Percentiles rank a stretch among this genome's conserved stretches.
Evolutionary conservation across 2,888 invertebrate genomes (phyloP).

Genomic region (Chymomyza amoena): DNA sequence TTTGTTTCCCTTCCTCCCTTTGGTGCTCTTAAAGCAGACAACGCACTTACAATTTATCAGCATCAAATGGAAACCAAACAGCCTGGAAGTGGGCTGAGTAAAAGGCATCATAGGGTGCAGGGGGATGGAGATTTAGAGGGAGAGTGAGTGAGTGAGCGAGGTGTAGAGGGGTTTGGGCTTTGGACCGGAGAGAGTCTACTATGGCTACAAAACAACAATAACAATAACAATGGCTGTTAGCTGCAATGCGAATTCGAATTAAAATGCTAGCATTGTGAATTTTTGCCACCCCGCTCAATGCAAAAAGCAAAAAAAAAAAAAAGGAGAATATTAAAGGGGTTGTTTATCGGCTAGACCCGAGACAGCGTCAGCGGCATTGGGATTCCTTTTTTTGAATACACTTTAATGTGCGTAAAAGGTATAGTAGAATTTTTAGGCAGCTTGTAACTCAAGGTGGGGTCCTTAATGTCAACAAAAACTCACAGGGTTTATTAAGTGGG

Average conservation of each 20-base stretch:
- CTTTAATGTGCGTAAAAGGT: neutral
- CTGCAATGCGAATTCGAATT: slow-evolving; percentile 67
- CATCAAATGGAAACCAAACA: slow-evolving; percentile 71
- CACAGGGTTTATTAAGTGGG: too few species aligned
- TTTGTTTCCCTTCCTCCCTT: neutral
- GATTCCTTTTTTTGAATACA: neutral
- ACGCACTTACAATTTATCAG: slow-evolving; percentile 70
- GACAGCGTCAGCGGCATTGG: neutral
- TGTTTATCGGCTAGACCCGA: slow-evolving; percentile 5
- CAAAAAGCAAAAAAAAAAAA: neutral
- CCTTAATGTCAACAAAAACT: too few species aligned
- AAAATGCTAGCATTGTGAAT: slow-evolving; percentile 60
- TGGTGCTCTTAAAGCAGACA: slow-evolving; percentile 2
- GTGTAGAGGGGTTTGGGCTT: slow-evolving; percentile 1
- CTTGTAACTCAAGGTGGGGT: slow-evolving; percentile 41
- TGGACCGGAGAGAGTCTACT: slow-evolving; percentile 23
- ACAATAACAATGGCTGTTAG: slow-evolving; percentile 36
- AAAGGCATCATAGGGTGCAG: slow-evolving; percentile 6
- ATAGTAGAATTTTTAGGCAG: slow-evolving; percentile 31
- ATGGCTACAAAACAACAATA: slow-evolving; percentile 35
- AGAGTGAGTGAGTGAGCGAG: neutral
- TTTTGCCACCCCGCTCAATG: slow-evolving; percentile 44
- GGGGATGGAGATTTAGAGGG: neutral
- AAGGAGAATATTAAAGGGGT: neutral
- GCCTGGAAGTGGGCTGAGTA: slow-evolving; percentile 7